Base-by-base conservation (phyloP, 2,888 invertebrate genomes). In the Lamellibrachia columna region DNA sequence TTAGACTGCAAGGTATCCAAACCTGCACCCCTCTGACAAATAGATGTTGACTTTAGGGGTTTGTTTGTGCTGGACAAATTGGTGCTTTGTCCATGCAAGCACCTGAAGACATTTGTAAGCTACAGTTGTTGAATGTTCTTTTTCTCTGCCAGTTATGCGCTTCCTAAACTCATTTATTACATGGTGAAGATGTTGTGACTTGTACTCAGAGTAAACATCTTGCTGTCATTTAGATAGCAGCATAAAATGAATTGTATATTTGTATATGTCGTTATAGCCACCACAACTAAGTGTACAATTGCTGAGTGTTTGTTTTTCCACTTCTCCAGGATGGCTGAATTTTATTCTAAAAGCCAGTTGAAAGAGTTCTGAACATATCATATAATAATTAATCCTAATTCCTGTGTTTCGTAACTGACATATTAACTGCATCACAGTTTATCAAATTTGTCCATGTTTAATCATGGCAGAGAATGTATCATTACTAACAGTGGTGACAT, bases 11-110 rank as follows among this genome's bases (percentile, higher is more conserved):
- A n/a, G 3, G 75, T n/a, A 75, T 15, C 75, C 22, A 75, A 22
- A 75, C 75, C 75, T 15, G 22, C 75, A 75, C 75, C 75, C 60
- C 75, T 75, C 75, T 75, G 75, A 75, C 75, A 75, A 22, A 22
- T 75, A 15, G 75, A 75, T 75, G 75, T 75, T 75, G 75, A 75
- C 75, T 75, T 75, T 75, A n/a, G 75, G 22, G 75, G 75, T 75
- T 75, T 75, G 75, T 75, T 75, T 75, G 75, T 75, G 22, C 75
- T 22, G 75, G 75, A 75, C 75, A 75, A 75, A 75, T 75, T 75
- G 75, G 75, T 75, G 75, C 75, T 75, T 75, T 75, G 75, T 75
- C 75, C 15, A n/a, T 6, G 6, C 22, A 22, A n/a, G 6, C 75
- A 75, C 75, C 22, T 75, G 75, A 75, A n/a, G 75, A 22, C 75